These are phyloP conservation scores for Sminthurinus aureus DNA, from an alignment of 2,888 invertebrate species.

Conservation along the genomic window DNA sequence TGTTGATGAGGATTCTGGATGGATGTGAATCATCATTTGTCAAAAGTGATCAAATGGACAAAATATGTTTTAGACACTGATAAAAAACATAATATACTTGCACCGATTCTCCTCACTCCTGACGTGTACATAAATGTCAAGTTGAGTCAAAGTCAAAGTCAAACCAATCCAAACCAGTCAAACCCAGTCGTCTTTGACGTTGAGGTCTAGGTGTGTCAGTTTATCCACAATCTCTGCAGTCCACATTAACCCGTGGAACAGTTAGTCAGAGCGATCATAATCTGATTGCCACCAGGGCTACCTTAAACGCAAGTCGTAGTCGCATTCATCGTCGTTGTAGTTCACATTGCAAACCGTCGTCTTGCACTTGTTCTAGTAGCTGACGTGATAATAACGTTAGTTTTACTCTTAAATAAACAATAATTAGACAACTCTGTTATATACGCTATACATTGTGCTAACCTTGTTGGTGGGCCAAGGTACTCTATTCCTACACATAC, in stretches of 20 bases:
- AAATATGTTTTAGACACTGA: background rate
- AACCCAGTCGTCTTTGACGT: background rate
- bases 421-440: background rate
- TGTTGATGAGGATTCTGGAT: too few species aligned
- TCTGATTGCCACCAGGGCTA: constrained; percentile 23
- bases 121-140: background rate
- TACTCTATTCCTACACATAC: background rate
- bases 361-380: background rate
- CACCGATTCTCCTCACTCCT: too few species aligned
- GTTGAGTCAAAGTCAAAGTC: background rate
- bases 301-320: constrained; percentile 15
- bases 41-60: background rate
- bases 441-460: background rate
- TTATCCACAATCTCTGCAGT: background rate
- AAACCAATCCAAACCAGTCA: background rate
- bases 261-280: constrained; percentile 29
- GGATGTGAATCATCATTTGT: background rate
- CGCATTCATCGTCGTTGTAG: background rate
- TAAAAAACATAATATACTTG: background rate
- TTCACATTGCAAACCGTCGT: background rate
- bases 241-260: constrained; percentile 31
- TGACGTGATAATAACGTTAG: constrained; percentile 8
- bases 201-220: constrained; percentile 22
- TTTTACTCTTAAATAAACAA: background rate
- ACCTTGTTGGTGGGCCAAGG: constrained; percentile 40